phyloP scores from a whole-genome alignment of 1,140 invertebrate genomes.

The Stratiolaelaps scimitus region DNA sequence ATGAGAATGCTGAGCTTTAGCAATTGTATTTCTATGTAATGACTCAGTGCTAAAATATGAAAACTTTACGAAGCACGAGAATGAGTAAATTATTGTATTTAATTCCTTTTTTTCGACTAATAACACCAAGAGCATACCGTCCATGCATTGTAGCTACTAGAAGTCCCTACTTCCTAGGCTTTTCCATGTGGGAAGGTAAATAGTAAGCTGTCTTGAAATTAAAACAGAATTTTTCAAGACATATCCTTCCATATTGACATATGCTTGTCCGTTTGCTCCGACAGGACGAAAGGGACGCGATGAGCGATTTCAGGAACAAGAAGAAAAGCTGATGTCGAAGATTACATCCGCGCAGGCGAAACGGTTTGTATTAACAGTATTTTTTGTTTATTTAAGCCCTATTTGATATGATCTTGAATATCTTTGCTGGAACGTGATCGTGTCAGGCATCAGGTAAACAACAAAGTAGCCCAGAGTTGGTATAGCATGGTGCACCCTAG shows the following conservation, averaged over 20 bases:
- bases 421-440: background rate
- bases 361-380: background rate
- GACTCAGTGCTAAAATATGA: too few relatives aligned
- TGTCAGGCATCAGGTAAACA: background rate
- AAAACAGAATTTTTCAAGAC: background rate
- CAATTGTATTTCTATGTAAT: too few relatives aligned
- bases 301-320: conserved; percentile 17
- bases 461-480: background rate
- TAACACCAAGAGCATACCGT: too few relatives aligned
- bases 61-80: too few relatives aligned
- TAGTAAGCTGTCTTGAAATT: background rate
- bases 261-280: background rate
- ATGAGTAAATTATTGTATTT: too few relatives aligned
- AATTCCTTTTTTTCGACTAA: too few relatives aligned
- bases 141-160: too few relatives aligned
- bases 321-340: conserved; percentile 21
- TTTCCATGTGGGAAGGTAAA: too few relatives aligned
- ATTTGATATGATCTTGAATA: background rate
- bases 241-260: background rate
- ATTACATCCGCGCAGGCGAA: background rate
- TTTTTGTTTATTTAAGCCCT: background rate
- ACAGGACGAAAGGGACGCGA: conserved; percentile 16
- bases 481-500: background rate
- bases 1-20: too few relatives aligned
- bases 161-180: too few relatives aligned